A percentile compares a stretch with the other conserved stretches of the same genome.
phyloP scores from a whole-genome alignment of 2,888 invertebrate species.

The Amphipoea lucens region DNA sequence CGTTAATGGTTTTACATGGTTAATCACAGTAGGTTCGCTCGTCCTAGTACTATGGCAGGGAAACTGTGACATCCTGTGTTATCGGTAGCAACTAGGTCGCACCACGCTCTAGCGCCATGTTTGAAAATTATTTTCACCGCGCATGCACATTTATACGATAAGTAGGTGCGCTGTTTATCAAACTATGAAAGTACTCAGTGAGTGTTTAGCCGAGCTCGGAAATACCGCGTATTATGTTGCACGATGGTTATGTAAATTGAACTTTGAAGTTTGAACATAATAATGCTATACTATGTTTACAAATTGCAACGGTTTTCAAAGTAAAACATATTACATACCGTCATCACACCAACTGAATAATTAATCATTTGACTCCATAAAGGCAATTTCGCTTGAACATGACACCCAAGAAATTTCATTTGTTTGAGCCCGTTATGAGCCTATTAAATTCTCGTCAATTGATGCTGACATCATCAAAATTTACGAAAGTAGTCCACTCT shows the following conservation, averaged over 20 bases:
- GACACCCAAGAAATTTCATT: conserved; percentile 26
- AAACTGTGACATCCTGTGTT: conserved; percentile 88
- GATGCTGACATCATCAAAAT: conserved; percentile 41
- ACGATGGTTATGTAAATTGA: conserved; percentile 55
- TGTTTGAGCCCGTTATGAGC: conserved; percentile 26
- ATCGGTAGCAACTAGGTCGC: conserved; percentile 86
- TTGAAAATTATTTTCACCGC: conserved; percentile 88
- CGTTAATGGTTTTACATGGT: conserved; percentile 55
- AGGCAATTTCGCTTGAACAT: conserved; percentile 26
- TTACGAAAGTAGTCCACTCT: conserved; percentile 42
- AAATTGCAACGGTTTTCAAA: conserved; percentile 25
- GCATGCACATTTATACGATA: conserved; percentile 66
- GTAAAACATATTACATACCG: conserved; percentile 15
- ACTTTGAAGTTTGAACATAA: conserved; percentile 35
- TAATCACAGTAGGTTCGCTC: conserved; percentile 47
- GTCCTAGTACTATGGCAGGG: conserved; percentile 71
- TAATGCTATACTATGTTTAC: conserved; percentile 27
- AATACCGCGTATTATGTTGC: conserved; percentile 63
- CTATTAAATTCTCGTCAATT: conserved; percentile 44
- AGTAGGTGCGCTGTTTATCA: conserved; percentile 75
- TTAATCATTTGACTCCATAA: conserved; percentile 29
- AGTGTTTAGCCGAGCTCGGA: conserved; percentile 55
- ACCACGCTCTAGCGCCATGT: conserved; percentile 77
- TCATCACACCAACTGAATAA: conserved; percentile 21
- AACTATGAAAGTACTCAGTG: conserved; percentile 70